Evolutionary conservation across 2,113 vertebrate species (phyloP).

Genomic region (Eidolon helvum): DNA sequence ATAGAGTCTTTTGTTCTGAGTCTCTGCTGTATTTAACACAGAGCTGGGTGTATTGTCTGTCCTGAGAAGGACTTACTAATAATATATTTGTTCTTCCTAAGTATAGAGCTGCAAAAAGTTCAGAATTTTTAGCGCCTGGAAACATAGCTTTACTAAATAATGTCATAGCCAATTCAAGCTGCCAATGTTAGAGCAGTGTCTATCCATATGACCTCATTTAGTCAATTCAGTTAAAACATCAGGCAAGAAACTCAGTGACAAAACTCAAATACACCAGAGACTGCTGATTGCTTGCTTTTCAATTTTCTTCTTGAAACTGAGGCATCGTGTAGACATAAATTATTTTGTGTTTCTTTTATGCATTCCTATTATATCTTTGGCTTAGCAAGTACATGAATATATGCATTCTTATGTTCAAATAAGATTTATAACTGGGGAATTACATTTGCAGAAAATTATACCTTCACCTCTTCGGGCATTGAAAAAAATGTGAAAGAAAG

Average conservation of each 20-base stretch:
- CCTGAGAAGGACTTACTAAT: background rate
- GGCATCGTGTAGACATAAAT: conserved; percentile 25
- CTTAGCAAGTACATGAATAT: conserved; percentile 28
- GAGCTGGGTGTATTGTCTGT: background rate
- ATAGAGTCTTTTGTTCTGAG: background rate
- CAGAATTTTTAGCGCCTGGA: background rate
- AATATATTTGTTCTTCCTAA: background rate
- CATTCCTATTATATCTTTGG: conserved; percentile 34
- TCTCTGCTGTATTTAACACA: background rate
- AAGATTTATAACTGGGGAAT: conserved; percentile 34
- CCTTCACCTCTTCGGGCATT: background rate
- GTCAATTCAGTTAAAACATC: conserved; percentile 47
- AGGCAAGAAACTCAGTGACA: background rate
- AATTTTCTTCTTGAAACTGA: conserved; percentile 40
- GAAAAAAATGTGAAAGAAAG: conserved; percentile 27
- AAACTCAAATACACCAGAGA: background rate
- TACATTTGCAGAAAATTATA: conserved; percentile 46
- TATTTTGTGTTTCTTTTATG: conserved; percentile 49
- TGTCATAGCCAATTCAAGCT: background rate
- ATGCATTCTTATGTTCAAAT: conserved; percentile 58
- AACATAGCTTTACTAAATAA: conserved; percentile 37
- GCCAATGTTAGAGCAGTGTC: background rate
- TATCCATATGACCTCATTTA: conserved; percentile 36
- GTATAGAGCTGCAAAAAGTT: background rate
- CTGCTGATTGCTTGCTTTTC: conserved; percentile 10